Conservation (phyloP, 2,888 invertebrate genomes). For the Aspidiotus rigidus region DNA sequence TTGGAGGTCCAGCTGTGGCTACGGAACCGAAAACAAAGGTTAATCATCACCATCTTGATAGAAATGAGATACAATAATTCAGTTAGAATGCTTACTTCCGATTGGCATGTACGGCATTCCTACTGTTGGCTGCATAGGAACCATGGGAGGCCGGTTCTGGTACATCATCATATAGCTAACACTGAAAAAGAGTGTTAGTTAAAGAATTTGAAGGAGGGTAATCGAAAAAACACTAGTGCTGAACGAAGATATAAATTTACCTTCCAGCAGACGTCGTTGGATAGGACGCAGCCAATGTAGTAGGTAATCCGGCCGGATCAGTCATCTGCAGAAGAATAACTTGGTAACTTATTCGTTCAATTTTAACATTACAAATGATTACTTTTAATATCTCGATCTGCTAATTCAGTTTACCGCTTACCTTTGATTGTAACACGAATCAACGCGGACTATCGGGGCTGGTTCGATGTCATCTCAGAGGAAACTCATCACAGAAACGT, state of each 20-base stretch:
- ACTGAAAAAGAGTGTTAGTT: conserved; percentile 12
- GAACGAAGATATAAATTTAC: background rate
- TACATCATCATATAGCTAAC: conserved; percentile 53
- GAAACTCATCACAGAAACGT: too few relatives aligned
- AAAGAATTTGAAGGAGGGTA: background rate
- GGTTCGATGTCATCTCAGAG: too few relatives aligned
- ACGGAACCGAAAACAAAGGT: conserved; percentile 40
- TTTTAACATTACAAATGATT: too few relatives aligned
- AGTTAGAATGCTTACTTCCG: conserved; percentile 38
- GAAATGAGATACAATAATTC: background rate
- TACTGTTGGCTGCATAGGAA: conserved; percentile 49
- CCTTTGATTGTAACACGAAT: too few relatives aligned
- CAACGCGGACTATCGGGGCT: too few relatives aligned
- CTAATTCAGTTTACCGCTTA: too few relatives aligned
- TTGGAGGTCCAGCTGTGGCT: conserved; percentile 51
- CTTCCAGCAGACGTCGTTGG: conserved; percentile 25
- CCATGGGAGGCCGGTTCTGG: conserved; percentile 74
- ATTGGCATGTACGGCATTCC: conserved; percentile 48
- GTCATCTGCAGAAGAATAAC: conserved; percentile 8
- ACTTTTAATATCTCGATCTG: too few relatives aligned
- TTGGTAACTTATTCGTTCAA: too few relatives aligned
- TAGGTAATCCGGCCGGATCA: conserved; percentile 17
- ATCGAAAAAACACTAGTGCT: background rate
- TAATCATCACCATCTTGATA: background rate
- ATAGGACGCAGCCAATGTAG: conserved; percentile 23